Evolutionary conservation across 2,113 vertebrate species (phyloP).

Genomic region (Alexandromys fortis): DNA sequence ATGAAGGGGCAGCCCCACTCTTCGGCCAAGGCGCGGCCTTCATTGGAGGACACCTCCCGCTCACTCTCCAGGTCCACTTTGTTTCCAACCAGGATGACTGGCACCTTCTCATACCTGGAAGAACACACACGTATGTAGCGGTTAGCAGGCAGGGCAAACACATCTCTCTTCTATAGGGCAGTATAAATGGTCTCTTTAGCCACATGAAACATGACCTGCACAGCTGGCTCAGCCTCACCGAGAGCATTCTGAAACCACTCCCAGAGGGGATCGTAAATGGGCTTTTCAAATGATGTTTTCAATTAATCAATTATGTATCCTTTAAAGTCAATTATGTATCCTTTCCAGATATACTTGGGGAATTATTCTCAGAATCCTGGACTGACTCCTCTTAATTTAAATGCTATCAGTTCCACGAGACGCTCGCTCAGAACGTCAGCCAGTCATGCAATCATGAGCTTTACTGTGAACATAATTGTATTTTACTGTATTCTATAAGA

Average conservation of each 20-base stretch:
- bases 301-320: slow-evolving; percentile 4
- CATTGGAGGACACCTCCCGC: slow-evolving; percentile 94
- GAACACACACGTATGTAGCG: slow-evolving; percentile 5
- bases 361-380: slow-evolving; percentile 22
- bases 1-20: slow-evolving; percentile 99
- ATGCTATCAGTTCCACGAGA: not conserved
- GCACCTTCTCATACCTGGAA: slow-evolving; percentile 97
- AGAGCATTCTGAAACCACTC: not conserved
- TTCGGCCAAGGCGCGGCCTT: slow-evolving; percentile 97
- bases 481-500: not conserved
- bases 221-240: not conserved
- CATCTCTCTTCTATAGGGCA: too few relatives aligned
- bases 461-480: not conserved
- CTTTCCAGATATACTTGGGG: slow-evolving; percentile 42
- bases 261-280: not conserved
- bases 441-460: not conserved
- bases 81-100: slow-evolving; percentile 99
- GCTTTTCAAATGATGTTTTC: slow-evolving; percentile 22
- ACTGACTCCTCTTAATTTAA: slow-evolving; percentile 17
- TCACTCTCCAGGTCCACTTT: slow-evolving; percentile 99
- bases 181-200: not conserved
- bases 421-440: not conserved
- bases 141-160: not conserved
- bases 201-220: not conserved
- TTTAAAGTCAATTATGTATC: slow-evolving; percentile 30